phyloP scores from a whole-genome alignment of 2,113 vertebrate species.

The Eulacestoma nigropectus region DNA sequence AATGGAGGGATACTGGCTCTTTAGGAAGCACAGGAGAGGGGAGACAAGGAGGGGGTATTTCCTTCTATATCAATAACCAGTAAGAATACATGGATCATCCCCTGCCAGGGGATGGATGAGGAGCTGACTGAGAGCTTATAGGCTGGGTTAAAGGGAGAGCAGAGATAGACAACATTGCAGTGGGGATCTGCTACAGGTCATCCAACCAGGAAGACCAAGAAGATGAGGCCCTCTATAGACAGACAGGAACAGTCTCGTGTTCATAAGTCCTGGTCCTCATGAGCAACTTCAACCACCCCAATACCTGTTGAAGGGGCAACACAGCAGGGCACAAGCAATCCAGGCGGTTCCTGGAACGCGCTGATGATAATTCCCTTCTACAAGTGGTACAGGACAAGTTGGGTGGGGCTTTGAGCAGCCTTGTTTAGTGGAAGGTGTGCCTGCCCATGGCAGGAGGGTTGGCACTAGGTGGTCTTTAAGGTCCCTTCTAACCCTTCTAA shows the following conservation, averaged over 20 bases:
- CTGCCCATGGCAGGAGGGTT: background rate
- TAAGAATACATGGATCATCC: background rate
- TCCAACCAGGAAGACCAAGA: background rate
- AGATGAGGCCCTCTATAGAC: background rate
- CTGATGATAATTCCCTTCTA: background rate
- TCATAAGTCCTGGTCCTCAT: background rate
- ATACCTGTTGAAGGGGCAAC: background rate
- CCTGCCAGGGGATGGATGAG: background rate
- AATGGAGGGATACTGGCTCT: background rate
- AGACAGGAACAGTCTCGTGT: background rate
- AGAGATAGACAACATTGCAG: background rate
- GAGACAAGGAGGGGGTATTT: background rate
- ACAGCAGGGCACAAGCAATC: background rate
- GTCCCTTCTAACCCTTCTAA: background rate
- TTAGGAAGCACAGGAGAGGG: background rate
- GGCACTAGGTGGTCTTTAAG: background rate
- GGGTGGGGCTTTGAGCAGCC: background rate
- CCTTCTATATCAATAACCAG: background rate
- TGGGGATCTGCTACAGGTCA: background rate
- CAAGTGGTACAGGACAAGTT: background rate
- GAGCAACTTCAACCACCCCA: background rate
- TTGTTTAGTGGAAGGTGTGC: background rate
- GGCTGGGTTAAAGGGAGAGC: background rate
- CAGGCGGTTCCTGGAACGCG: accelerated
- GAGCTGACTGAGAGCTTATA: background rate